Evolutionary conservation across 23 tunicate species (phyloP).

Genomic region (Ascidia mentula): DNA sequence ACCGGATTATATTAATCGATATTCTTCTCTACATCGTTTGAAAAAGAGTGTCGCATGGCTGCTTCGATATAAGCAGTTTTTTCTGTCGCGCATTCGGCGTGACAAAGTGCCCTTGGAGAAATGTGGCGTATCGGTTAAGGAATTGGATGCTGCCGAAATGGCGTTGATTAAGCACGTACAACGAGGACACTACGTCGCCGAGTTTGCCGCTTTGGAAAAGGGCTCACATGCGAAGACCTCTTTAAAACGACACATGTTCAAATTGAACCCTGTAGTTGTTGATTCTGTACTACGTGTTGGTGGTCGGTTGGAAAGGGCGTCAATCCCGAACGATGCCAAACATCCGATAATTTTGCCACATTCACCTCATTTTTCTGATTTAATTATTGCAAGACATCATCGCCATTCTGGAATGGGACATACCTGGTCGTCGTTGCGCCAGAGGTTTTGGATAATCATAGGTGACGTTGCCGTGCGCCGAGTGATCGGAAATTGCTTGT

Average conservation of each 20-base stretch:
- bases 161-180: constrained; percentile 6
- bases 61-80: constrained; percentile 3
- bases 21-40: neutral
- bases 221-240: neutral
- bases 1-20: constrained; percentile 3
- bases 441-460: constrained; percentile 6
- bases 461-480: constrained; percentile 14
- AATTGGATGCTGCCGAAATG: neutral
- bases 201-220: neutral
- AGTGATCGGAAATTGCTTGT: constrained; percentile 9
- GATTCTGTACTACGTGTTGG: neutral
- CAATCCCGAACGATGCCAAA: constrained; percentile 10
- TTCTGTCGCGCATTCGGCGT: neutral
- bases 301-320: constrained; percentile 1
- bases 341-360: constrained; percentile 28
- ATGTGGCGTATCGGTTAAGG: neutral
- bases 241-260: constrained; percentile 1
- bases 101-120: neutral
- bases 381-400: constrained; percentile 3
- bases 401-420: constrained; percentile 21
- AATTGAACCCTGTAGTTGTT: neutral
- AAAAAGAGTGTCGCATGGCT: constrained; percentile 9
- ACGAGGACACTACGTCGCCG: neutral
- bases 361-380: constrained; percentile 8
- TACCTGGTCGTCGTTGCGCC: constrained; percentile 11